Base-by-base conservation (phyloP, 2,113 vertebrate species). In the Otolemur garnettii region DNA sequence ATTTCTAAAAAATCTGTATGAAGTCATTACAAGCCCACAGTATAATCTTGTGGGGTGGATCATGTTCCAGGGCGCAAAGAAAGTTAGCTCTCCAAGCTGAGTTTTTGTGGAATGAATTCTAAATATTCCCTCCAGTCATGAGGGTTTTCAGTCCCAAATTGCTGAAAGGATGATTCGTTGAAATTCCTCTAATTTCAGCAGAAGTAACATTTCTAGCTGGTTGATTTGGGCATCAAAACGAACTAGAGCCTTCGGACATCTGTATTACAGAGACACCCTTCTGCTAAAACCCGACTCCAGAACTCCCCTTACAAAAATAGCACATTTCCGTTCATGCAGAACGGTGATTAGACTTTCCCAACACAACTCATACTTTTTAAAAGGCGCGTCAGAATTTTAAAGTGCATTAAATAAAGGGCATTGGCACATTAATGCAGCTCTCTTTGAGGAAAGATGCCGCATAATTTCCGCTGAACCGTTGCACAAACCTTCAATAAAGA, bases 371-470 rank as follows among this genome's bases (percentile, higher is more conserved):
- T 75, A 95, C 93, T 97, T 96, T 80, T 94, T 93, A 95, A 96
- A 97, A 96, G 53, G 6, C 93, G 96, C 91, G 95, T 97, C 93
- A 96, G 87, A 95, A 93, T 97, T 97, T 74, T 60, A 90, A 94
- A 98, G 95, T 92, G 91, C 96, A 64, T 96, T 97, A 96, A 97
- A 98, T 59, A 84, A 93, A 98, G 92, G 89, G 93, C 95, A 79
- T 92, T 79, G 96, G 86, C 83, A 94, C 96, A 84, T 96, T 72
- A 96, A 96, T 72, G 86, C 93, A 93, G 64, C 68, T 95, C 87
- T 96, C 94, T 96, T 81, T 50, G 75, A 97, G 71, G 83, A 90
- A 95, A 95, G 97, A 96, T 94, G 92, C 93, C 12, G 5, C 92
- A 72, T 82, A 90, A 96, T 96, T 92, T 86, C 91, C 24, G 33